These are phyloP conservation scores for Sarcophaga carnaria DNA, from an alignment of 2,888 invertebrate species.

Conservation along the genomic window DNA sequence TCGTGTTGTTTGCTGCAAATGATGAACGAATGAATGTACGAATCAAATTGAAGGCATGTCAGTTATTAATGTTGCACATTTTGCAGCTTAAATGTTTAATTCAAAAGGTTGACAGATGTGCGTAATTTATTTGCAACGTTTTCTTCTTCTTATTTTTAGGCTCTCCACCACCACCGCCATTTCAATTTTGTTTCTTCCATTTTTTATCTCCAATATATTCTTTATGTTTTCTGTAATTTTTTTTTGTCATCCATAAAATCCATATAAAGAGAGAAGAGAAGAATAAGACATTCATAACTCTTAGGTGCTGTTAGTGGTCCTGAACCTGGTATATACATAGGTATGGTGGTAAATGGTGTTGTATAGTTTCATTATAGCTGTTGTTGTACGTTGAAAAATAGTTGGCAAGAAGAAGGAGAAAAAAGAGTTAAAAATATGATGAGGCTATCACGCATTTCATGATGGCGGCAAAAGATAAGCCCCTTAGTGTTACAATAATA, in stretches of 20 bases:
- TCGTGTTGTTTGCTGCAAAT: constrained; percentile 46
- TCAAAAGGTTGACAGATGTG: constrained; percentile 82
- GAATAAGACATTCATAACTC: constrained; percentile 63
- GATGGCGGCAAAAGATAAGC: constrained; percentile 70
- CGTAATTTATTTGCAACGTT: constrained; percentile 79
- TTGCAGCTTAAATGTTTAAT: constrained; percentile 82
- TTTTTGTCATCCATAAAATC: background rate
- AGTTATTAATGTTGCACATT: constrained; percentile 82
- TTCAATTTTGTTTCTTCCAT: constrained; percentile 20
- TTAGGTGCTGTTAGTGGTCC: constrained; percentile 58
- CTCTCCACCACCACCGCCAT: constrained; percentile 1
- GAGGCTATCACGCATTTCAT: constrained; percentile 77
- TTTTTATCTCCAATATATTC: constrained; percentile 33
- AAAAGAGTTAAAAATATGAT: constrained; percentile 74
- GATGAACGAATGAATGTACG: constrained; percentile 74
- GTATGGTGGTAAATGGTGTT: too few relatives aligned
- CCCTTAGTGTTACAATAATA: constrained; percentile 69
- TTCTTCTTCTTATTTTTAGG: constrained; percentile 70
- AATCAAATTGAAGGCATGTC: constrained; percentile 80
- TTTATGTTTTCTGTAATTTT: constrained; percentile 43
- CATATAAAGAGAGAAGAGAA: constrained; percentile 24
- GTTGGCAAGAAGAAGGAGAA: constrained; percentile 59
- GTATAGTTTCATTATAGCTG: too few relatives aligned
- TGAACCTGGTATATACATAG: constrained; percentile 22
- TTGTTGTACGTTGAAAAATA: constrained; percentile 60